Conservation (phyloP, 2,797 vertebrate genomes). For the Naso thynnoides region DNA sequence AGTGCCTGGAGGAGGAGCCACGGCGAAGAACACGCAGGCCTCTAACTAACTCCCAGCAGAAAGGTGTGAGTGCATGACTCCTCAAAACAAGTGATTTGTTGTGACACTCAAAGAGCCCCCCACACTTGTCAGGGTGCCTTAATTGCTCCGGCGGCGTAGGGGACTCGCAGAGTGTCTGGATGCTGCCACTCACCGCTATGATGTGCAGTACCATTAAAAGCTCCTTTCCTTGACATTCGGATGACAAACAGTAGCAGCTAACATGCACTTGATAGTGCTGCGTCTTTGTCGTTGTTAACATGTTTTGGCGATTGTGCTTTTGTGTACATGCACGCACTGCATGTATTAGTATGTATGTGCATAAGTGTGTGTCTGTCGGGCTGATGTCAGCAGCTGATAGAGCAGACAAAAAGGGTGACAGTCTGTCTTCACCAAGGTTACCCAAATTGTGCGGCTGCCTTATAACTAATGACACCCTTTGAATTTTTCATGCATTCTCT, state of each 20-base stretch:
- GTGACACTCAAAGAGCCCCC: constrained; percentile 81
- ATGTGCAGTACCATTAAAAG: constrained; percentile 92
- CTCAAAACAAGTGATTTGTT: constrained; percentile 83
- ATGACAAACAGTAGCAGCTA: constrained; percentile 92
- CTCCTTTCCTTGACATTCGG: constrained; percentile 91
- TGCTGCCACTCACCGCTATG: constrained; percentile 90
- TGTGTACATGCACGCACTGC: constrained; percentile 63
- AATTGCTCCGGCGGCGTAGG: constrained; percentile 85
- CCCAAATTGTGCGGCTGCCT: constrained; percentile 92
- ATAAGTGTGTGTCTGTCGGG: constrained; percentile 81
- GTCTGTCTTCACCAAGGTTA: constrained; percentile 95
- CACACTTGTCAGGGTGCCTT: constrained; percentile 80
- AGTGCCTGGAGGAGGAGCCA: constrained; percentile 69
- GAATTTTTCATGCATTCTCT: constrained; percentile 93
- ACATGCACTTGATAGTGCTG: constrained; percentile 92
- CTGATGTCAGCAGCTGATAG: constrained; percentile 93
- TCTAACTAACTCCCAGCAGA: constrained; percentile 75
- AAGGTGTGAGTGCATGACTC: constrained; percentile 78
- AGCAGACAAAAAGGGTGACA: constrained; percentile 92
- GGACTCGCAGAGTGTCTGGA: constrained; percentile 87
- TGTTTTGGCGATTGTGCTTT: constrained; percentile 77
- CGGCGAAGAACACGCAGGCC: constrained; percentile 47
- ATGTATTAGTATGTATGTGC: constrained; percentile 33
- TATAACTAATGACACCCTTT: constrained; percentile 91
- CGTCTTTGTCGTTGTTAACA: constrained; percentile 92